A percentile compares a stretch with the other conserved stretches of the same genome.
Evolutionary conservation across 2,113 vertebrate genomes (phyloP).

Genomic region (Drymodes brunneopygia): DNA sequence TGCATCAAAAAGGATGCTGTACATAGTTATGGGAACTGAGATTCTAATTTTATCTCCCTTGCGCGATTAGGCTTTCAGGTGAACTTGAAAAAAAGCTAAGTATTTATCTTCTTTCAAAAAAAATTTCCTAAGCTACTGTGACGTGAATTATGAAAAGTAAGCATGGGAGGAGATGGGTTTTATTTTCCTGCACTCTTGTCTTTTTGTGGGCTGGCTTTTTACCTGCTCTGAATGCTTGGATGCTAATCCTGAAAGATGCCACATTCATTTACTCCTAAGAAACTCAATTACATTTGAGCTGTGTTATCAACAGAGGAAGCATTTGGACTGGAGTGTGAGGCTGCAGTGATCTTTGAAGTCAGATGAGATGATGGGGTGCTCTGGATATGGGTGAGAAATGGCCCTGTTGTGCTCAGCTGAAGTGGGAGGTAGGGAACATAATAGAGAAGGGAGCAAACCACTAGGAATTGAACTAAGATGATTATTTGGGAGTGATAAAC

Average conservation of each 20-base stretch:
- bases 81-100: not conserved
- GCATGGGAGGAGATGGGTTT: not conserved
- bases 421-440: not conserved
- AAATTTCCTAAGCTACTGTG: not conserved
- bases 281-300: not conserved
- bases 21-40: not conserved
- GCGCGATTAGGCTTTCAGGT: not conserved
- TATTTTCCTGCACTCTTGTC: not conserved
- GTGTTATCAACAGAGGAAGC: not conserved
- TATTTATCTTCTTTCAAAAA: too few relatives aligned
- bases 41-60: not conserved
- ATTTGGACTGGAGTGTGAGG: not conserved
- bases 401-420: not conserved
- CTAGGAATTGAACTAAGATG: not conserved
- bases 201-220: not conserved
- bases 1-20: accelerated
- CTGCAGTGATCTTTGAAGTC: not conserved
- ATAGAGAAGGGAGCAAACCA: not conserved
- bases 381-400: not conserved
- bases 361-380: not conserved
- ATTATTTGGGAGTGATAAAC: not conserved
- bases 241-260: not conserved
- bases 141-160: not conserved
- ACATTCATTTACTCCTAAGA: accelerated
- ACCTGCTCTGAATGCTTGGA: not conserved